Conservation (phyloP, 2,888 invertebrate genomes). For the Neoascia interrupta region DNA sequence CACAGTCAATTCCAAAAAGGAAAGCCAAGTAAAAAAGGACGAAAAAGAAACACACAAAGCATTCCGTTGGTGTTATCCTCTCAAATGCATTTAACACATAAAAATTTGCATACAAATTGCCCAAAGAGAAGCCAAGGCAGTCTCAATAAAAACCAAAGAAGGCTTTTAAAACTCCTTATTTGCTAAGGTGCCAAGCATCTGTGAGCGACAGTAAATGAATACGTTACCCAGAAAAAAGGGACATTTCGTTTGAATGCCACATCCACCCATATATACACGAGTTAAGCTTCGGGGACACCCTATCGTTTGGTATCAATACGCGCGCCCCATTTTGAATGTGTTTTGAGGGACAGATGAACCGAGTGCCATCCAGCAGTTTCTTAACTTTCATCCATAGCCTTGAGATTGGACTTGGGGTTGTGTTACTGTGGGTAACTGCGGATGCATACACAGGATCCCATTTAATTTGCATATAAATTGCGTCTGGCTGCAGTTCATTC, state of each 20-base stretch:
- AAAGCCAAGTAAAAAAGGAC: constrained; percentile 8
- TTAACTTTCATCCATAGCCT: constrained; percentile 44
- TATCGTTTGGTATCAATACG: constrained; percentile 42
- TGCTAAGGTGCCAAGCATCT: constrained; percentile 68
- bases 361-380: constrained; percentile 38
- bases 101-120: constrained; percentile 78
- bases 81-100: constrained; percentile 78
- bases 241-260: constrained; percentile 57
- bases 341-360: constrained; percentile 46
- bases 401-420: constrained; percentile 41
- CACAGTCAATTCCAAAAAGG: constrained; percentile 40
- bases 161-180: constrained; percentile 66
- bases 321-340: not conserved
- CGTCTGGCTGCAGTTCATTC: constrained; percentile 73
- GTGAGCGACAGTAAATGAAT: constrained; percentile 68
- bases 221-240: constrained; percentile 58
- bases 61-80: constrained; percentile 73
- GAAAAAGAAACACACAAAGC: not conserved
- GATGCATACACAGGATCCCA: constrained; percentile 76
- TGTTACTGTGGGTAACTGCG: constrained; percentile 45
- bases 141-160: constrained; percentile 64
- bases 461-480: constrained; percentile 78
- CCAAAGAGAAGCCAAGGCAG: constrained; percentile 51
- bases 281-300: no score
- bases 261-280: constrained; percentile 35